Evolutionary conservation across 2,113 vertebrate genomes (phyloP).

Genomic region (Eretmochelys imbricata): DNA sequence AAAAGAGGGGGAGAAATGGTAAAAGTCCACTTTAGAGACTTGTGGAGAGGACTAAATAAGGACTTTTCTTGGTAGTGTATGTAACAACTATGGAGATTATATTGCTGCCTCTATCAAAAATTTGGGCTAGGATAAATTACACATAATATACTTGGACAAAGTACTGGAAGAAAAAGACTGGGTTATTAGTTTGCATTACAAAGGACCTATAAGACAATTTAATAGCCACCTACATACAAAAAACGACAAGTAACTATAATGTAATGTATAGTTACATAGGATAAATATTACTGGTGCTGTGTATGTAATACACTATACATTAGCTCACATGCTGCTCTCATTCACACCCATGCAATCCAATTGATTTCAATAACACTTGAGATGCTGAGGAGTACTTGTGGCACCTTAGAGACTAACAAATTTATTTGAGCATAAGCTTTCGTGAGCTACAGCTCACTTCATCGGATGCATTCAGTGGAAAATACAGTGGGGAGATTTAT

Average conservation of each 20-base stretch:
- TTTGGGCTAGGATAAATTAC: neutral
- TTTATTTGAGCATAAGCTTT: too few relatives aligned
- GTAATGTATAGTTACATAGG: neutral
- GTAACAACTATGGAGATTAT: constrained; percentile 45
- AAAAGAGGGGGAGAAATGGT: neutral
- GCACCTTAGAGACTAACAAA: too few relatives aligned
- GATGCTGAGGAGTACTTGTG: neutral
- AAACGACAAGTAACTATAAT: neutral
- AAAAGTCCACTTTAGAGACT: neutral
- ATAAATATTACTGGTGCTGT: neutral
- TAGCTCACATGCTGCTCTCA: neutral
- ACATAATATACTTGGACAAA: constrained; percentile 19
- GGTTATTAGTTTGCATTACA: neutral
- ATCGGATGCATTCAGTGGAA: too few relatives aligned
- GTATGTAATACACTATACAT: neutral
- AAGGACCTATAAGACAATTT: neutral
- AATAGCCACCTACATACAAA: neutral
- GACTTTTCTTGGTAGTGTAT: constrained; percentile 5
- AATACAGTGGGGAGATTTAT: too few relatives aligned
- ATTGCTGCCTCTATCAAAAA: constrained; percentile 11
- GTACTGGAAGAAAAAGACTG: constrained; percentile 8
- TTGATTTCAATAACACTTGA: constrained; percentile 7
- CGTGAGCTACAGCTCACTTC: too few relatives aligned
- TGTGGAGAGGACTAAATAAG: constrained; percentile 18
- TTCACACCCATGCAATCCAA: neutral